phyloP scores from a whole-genome alignment of 2,888 invertebrate genomes.

The Drosophila lutescens region DNA sequence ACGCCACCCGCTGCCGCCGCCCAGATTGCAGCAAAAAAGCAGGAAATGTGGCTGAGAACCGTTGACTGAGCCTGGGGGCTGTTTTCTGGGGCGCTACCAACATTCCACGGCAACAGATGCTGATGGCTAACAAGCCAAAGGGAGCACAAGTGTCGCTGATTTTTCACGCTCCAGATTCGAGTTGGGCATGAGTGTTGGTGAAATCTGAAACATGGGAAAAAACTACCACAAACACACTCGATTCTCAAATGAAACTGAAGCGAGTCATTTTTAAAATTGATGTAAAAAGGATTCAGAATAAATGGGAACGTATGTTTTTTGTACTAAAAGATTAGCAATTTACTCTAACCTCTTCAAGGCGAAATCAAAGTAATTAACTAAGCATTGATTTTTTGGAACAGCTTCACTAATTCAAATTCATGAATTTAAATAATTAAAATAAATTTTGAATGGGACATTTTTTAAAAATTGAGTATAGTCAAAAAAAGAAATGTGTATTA shows the following conservation, averaged over 20 bases:
- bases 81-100: conserved; percentile 22
- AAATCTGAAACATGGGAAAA: conserved; percentile 2
- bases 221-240: background rate
- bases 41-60: conserved; percentile 14
- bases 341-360: too few species aligned
- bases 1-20: background rate
- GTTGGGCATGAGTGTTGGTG: conserved; percentile 20
- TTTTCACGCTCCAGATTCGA: conserved; percentile 69
- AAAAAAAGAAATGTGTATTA: too few species aligned
- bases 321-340: too few species aligned
- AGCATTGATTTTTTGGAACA: too few species aligned
- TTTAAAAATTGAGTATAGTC: too few species aligned
- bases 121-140: conserved; percentile 57
- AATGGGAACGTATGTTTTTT: too few species aligned
- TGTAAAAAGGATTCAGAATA: background rate
- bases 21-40: conserved; percentile 22
- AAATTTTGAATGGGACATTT: too few species aligned
- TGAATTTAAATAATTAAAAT: too few species aligned
- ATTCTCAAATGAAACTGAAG: background rate
- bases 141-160: conserved; percentile 59
- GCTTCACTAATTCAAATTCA: too few species aligned
- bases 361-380: too few species aligned
- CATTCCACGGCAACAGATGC: conserved; percentile 61
- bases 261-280: background rate
- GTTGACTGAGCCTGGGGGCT: conserved; percentile 26